These are phyloP conservation scores for Heliconius erato DNA, from an alignment of 2,888 invertebrate genomes.

Conservation along the genomic window DNA sequence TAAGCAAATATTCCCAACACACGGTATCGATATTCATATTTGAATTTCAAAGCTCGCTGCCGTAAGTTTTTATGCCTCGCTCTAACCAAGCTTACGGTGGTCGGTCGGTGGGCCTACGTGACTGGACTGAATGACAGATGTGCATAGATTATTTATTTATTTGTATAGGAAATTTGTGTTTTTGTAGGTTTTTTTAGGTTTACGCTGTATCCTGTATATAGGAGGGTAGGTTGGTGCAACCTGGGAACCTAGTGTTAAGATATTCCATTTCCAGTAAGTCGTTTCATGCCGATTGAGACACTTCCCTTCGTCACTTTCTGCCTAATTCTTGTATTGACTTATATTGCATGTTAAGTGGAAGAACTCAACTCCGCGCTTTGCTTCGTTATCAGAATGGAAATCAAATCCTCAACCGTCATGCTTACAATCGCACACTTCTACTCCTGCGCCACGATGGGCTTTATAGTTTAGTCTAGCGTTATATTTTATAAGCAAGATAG, in stretches of 20 bases:
- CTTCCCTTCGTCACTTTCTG: no score
- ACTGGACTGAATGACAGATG: constrained; percentile 71
- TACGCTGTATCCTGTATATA: no score
- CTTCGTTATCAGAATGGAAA: no score
- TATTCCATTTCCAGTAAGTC: background rate
- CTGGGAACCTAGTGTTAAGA: background rate
- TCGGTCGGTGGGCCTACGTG: constrained; percentile 76
- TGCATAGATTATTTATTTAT: constrained; percentile 60
- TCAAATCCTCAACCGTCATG: no score
- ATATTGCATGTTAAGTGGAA: no score
- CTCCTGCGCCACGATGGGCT: no score
- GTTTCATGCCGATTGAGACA: no score
- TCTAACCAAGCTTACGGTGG: constrained; percentile 83
- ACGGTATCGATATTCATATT: constrained; percentile 75
- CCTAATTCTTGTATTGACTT: no score
- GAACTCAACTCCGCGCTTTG: no score
- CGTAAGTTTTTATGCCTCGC: constrained; percentile 83
- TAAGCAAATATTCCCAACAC: constrained; percentile 45
- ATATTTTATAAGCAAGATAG: no score
- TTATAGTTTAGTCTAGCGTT: no score
- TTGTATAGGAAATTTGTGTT: background rate
- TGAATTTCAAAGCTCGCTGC: constrained; percentile 84
- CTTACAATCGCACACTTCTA: no score
- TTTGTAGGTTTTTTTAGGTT: background rate
- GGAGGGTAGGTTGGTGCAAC: background rate